Conservation (phyloP, 2,797 vertebrate genomes). For the Xenops minutus region DNA sequence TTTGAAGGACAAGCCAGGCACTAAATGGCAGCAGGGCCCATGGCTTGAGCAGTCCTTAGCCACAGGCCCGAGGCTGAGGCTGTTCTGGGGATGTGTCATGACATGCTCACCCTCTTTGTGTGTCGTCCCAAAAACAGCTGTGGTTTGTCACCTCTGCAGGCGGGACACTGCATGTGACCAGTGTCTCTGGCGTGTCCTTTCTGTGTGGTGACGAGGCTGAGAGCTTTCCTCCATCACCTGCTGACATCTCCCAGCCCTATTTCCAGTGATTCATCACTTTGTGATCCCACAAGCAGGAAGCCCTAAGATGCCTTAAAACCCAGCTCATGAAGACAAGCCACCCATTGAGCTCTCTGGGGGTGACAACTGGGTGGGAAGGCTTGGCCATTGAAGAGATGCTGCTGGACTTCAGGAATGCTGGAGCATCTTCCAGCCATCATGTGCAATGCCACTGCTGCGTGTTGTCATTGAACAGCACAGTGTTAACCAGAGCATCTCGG, state of each 20-base stretch:
- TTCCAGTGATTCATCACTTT: not conserved
- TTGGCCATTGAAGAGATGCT: not conserved
- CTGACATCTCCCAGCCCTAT: not conserved
- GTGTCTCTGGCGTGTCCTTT: not conserved
- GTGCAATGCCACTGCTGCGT: rapidly evolving
- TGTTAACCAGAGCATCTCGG: not conserved
- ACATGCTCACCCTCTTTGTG: rapidly evolving
- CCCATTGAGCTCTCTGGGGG: not conserved
- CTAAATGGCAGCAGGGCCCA: not conserved
- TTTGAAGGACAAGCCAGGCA: not conserved
- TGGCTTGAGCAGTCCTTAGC: not conserved
- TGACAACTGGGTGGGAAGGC: rapidly evolving
- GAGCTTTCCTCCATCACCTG: slow-evolving; percentile 1
- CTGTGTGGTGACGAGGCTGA: not conserved
- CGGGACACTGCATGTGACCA: not conserved
- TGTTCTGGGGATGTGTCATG: not conserved
- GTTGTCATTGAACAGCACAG: not conserved
- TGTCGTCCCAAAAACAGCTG: not conserved
- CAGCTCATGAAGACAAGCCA: not conserved
- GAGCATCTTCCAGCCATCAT: not conserved
- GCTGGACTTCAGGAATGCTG: not conserved
- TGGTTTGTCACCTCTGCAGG: slow-evolving; percentile 46
- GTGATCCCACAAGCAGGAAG: not conserved
- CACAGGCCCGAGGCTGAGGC: not conserved
- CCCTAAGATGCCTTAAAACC: not conserved